A percentile compares a stretch with the other conserved stretches of the same genome.
phyloP scores from a whole-genome alignment of 2,888 invertebrate species.

The Agapetus fuscipes region DNA sequence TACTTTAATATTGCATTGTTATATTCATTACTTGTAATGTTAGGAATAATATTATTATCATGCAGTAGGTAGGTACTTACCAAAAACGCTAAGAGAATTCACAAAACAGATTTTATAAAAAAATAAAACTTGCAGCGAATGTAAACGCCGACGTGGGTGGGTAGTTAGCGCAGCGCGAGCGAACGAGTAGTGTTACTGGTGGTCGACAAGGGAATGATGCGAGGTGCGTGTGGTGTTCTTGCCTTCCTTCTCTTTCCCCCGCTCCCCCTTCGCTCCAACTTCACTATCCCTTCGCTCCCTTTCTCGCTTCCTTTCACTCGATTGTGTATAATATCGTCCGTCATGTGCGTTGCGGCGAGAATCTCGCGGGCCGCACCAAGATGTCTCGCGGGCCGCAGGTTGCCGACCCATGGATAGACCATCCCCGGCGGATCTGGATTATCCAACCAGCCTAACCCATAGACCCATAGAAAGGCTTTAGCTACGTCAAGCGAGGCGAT shows the following conservation, averaged over 20 bases:
- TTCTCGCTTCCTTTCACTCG: slow-evolving; percentile 8
- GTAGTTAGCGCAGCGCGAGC: slow-evolving; percentile 8
- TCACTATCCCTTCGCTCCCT: slow-evolving; percentile 6
- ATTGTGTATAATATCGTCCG: too few species aligned
- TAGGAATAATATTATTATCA: slow-evolving; percentile 3
- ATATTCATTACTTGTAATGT: too few species aligned
- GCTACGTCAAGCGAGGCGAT: too few species aligned
- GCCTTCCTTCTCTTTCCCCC: slow-evolving; percentile 5
- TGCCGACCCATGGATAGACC: too few species aligned
- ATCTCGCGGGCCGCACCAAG: too few species aligned
- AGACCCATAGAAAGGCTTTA: too few species aligned
- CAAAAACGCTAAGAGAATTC: slow-evolving; percentile 5
- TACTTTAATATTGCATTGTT: too few species aligned
- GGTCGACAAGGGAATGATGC: slow-evolving; percentile 8
- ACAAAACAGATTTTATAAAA: slow-evolving; percentile 6
- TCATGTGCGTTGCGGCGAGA: too few species aligned
- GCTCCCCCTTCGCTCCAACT: slow-evolving; percentile 2
- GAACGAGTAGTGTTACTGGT: slow-evolving; percentile 8
- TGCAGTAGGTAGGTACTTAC: slow-evolving; percentile 4
- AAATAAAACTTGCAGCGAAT: slow-evolving; percentile 6
- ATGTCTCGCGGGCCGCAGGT: too few species aligned
- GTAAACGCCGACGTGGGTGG: slow-evolving; percentile 6
- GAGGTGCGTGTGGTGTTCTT: slow-evolving; percentile 7
- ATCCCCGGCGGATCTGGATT: too few species aligned
- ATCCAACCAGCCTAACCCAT: too few species aligned